A percentile compares a stretch with the other conserved stretches of the same genome.
Evolutionary conservation across 2,797 vertebrate species (phyloP).

Genomic region (Rousettus madagascariensis): DNA sequence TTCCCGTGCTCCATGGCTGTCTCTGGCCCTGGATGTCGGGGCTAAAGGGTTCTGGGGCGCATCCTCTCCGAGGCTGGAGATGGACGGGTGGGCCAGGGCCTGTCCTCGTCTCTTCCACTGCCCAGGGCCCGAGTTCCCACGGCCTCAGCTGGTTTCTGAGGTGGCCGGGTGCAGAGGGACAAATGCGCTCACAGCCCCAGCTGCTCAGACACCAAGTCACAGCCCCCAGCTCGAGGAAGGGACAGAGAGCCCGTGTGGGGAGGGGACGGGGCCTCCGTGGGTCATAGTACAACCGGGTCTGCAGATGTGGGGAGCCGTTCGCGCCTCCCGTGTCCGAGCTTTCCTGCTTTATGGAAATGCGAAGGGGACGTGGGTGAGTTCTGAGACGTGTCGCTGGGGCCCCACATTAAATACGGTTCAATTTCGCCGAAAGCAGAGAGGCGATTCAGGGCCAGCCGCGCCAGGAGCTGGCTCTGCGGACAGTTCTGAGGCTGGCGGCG

Average conservation of each 20-base stretch:
- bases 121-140: background rate
- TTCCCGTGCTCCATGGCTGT: background rate
- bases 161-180: rapidly evolving
- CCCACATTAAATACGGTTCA: background rate
- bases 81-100: background rate
- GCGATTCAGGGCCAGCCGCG: rapidly evolving
- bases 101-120: background rate
- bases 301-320: background rate
- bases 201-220: rapidly evolving
- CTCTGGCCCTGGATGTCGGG: background rate
- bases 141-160: background rate
- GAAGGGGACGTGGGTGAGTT: background rate
- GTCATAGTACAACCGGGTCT: background rate
- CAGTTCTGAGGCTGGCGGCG: background rate
- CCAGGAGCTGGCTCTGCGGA: background rate
- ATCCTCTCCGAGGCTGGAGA: background rate
- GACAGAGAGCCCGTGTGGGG: background rate
- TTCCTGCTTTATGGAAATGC: conserved; percentile 70
- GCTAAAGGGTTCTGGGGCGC: background rate
- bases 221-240: rapidly evolving
- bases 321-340: background rate
- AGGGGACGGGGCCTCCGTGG: background rate
- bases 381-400: background rate
- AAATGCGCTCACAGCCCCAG: rapidly evolving
- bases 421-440: rapidly evolving